These are phyloP conservation scores for Cistogaster globosa DNA, from an alignment of 2,888 invertebrate species.

Conservation along the genomic window DNA sequence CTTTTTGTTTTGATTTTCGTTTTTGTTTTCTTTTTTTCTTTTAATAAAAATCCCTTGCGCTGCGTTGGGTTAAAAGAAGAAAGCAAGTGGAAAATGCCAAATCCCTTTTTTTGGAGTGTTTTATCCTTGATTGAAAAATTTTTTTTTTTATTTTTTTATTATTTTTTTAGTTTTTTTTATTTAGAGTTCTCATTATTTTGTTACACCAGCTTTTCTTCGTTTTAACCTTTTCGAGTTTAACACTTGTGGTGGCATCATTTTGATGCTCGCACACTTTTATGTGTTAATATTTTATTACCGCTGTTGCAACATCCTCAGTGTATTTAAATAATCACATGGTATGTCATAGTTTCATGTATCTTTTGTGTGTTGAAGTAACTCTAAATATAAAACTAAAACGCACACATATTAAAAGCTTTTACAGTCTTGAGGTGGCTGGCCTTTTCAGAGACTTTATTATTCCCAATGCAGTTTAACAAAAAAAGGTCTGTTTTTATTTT, in stretches of 20 bases:
- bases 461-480: no score
- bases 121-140: neutral
- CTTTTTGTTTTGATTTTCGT: no score
- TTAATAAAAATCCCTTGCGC: neutral
- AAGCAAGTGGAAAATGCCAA: neutral
- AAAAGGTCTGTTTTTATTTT: no score
- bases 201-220: neutral
- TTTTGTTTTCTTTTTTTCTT: no score
- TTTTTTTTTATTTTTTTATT: neutral
- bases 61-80: neutral
- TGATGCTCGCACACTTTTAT: neutral
- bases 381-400: no score
- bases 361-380: neutral
- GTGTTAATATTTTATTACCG: slow-evolving; percentile 29
- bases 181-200: neutral
- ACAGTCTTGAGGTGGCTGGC: no score
- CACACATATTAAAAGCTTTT: no score
- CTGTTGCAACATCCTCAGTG: neutral
- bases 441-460: no score
- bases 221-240: slow-evolving; percentile 16
- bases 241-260: slow-evolving; percentile 7
- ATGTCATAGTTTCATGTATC: neutral
- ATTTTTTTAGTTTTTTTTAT: no score
- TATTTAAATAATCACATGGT: neutral
- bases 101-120: neutral